Base-by-base conservation (phyloP, 2,888 invertebrate genomes). In the Cotesia congregata region DNA sequence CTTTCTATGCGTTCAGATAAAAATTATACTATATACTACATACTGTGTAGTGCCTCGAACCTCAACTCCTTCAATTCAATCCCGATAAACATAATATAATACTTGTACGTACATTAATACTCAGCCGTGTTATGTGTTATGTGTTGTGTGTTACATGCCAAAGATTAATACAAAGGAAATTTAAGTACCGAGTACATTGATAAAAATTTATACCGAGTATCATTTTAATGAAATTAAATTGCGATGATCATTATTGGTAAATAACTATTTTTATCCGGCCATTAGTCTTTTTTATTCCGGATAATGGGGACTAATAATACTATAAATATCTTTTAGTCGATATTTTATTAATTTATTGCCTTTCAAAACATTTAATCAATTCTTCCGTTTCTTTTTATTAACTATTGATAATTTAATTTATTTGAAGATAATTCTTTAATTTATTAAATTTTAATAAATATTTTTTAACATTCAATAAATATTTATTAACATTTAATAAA, bases 1-100 rank as follows among this genome's bases (percentile, higher is more conserved):
- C 12, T 50, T 50, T 50, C 50, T 76, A 74, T 61, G 50, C 69
- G 62, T 67, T 76, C 40, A 69, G 76, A 69, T 73, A 50, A 62
- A 67, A 74, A 78, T 65, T n/a, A 5, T 61, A 30, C 50, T n/a
- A 60, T 72, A 40, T 15, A 15, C 17, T 20, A 15, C n/a, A 62
- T 62, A 15, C 62, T 62, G 62, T 20, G n/a, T n/a, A n/a, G n/a
- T n/a, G 15, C 62, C n/a, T 62, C 17, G 62, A 17, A 62, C 62
- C 30, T 30, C 3, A 30, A 30, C 50, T 50, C 12, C 9, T 50
- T 50, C 9, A 50, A 50, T 50, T 50, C 50, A 50, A 50, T 50
- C 50, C 50, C 12, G 50, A 50, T 50, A 50, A 50, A 50, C 12
- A 50, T 50, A 50, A 50, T 50, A 50, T 12, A 60, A 60, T 60